These are phyloP conservation scores for Enteromius unitaeniatus DNA, from an alignment of 2,797 vertebrate genomes.

Conservation along the genomic window DNA sequence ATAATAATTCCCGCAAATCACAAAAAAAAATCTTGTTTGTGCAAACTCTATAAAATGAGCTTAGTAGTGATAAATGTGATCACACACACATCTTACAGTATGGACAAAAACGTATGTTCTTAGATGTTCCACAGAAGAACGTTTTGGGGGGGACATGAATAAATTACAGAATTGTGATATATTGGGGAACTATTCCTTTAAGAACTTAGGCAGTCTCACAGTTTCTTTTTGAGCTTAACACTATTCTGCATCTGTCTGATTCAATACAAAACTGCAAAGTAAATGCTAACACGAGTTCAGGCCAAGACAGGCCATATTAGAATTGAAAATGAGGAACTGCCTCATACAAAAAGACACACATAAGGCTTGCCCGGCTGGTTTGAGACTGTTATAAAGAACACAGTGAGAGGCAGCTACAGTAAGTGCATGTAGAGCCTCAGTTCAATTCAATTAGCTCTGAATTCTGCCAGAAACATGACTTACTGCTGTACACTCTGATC, in stretches of 20 bases:
- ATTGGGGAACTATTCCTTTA: background rate
- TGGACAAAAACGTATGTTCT: background rate
- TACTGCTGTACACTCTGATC: background rate
- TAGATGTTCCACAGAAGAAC: background rate
- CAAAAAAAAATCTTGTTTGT: background rate
- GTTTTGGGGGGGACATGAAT: background rate
- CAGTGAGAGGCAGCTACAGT: background rate
- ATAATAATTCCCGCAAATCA: too few species aligned
- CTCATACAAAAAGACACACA: background rate
- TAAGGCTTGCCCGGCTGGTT: background rate
- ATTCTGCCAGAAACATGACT: slow-evolving; percentile 13
- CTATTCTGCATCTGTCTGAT: background rate
- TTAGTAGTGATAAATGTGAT: background rate
- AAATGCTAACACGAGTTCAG: background rate
- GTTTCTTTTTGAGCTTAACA: background rate
- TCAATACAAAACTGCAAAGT: background rate
- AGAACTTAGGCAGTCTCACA: background rate
- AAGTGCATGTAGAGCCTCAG: background rate
- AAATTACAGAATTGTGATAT: background rate
- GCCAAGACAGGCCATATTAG: background rate
- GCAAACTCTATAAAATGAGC: background rate
- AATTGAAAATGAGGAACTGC: background rate
- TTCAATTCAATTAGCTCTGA: slow-evolving; percentile 4
- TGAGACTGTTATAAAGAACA: too few species aligned
- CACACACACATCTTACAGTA: too few species aligned